Conservation (phyloP, 2,113 vertebrate genomes). For the Phylloscopus trochiloides region DNA sequence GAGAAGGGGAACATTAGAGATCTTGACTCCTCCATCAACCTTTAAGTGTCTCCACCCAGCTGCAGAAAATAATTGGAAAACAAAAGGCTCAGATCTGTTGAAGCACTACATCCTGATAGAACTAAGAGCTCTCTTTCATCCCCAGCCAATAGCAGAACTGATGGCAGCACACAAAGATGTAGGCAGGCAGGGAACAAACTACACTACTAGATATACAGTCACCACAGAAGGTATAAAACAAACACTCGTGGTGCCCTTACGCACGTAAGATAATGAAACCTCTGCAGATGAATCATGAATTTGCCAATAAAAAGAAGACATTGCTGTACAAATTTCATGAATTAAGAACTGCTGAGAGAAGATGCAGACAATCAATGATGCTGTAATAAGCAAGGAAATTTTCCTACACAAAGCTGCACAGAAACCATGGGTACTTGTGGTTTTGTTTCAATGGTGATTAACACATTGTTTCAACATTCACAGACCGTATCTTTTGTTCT, state of each 20-base stretch:
- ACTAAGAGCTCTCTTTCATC: neutral
- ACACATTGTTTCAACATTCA: neutral
- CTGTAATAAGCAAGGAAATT: neutral
- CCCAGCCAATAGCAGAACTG: neutral
- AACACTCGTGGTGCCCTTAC: neutral
- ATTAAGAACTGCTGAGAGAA: neutral
- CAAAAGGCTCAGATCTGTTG: neutral
- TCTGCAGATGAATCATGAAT: neutral
- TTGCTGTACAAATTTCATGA: neutral
- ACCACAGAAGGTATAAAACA: neutral
- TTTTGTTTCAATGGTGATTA: neutral
- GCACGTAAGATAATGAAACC: neutral
- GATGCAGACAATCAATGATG: fast-evolving
- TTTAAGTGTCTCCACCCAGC: neutral
- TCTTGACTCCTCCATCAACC: neutral
- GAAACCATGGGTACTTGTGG: neutral
- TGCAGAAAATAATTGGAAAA: neutral
- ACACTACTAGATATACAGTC: neutral
- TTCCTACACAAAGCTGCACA: neutral
- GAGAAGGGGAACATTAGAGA: neutral
- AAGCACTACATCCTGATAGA: neutral
- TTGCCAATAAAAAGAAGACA: neutral
- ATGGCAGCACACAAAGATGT: neutral
- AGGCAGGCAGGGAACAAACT: neutral
- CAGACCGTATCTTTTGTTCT: neutral